Conservation (phyloP, 2,797 vertebrate species). For the Siniperca scherzeri region DNA sequence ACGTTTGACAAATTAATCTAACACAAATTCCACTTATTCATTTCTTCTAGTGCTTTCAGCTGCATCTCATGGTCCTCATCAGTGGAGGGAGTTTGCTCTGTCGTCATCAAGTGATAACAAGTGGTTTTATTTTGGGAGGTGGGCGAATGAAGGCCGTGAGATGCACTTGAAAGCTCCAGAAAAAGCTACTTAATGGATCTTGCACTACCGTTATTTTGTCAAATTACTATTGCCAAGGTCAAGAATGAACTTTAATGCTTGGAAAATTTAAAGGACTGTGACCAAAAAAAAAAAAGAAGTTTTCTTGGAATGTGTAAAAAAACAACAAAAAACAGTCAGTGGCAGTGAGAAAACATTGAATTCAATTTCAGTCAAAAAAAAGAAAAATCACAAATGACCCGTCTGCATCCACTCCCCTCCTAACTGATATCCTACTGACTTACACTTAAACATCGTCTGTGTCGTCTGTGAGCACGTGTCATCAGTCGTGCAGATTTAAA, state of each 20-base stretch:
- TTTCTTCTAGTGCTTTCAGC: background rate
- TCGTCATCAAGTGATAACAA: no score
- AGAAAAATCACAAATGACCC: background rate
- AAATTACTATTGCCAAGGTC: background rate
- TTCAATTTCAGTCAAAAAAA: background rate
- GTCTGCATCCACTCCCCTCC: background rate
- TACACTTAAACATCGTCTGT: background rate
- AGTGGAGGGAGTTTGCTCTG: no score
- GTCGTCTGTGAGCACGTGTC: background rate
- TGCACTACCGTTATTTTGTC: background rate
- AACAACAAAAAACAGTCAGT: background rate
- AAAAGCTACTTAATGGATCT: background rate
- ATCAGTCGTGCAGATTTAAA: background rate
- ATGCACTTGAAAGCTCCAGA: background rate
- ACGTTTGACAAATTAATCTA: background rate
- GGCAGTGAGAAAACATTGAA: background rate
- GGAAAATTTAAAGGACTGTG: background rate
- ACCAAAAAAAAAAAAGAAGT: background rate
- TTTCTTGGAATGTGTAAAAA: background rate
- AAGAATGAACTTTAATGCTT: background rate
- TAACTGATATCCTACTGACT: background rate
- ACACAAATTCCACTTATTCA: background rate
- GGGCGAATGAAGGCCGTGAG: background rate
- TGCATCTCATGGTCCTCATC: background rate
- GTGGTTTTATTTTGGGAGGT: background rate